phyloP scores from a whole-genome alignment of 2,113 vertebrate genomes.

The Paracyprichromis sp. region DNA sequence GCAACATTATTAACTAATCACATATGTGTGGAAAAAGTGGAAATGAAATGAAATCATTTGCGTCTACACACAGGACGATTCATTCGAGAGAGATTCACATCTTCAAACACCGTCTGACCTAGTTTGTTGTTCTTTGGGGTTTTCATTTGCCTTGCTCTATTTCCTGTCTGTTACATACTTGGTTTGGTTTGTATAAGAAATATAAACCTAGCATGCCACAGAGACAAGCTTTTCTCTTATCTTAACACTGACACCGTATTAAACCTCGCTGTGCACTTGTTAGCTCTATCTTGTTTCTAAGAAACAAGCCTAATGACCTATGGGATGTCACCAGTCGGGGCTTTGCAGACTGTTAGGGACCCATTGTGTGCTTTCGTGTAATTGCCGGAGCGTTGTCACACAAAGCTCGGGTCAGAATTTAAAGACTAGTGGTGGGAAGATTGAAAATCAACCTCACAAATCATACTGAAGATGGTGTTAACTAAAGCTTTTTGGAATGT shows the following conservation, averaged over 20 bases:
- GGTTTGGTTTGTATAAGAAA: neutral
- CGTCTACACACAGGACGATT: neutral
- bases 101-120: neutral
- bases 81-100: neutral
- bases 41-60: neutral
- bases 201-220: neutral
- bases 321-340: constrained; percentile 25
- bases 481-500: neutral
- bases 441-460: neutral
- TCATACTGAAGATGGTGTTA: neutral
- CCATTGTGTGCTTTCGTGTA: constrained; percentile 31
- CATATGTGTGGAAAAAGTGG: neutral
- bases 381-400: constrained; percentile 25
- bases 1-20: constrained; percentile 8
- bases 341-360: constrained; percentile 27
- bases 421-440: constrained; percentile 25
- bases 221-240: constrained; percentile 6
- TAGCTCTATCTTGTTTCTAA: constrained; percentile 33
- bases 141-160: constrained; percentile 41
- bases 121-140: constrained; percentile 20
- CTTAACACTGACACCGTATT: constrained; percentile 22
- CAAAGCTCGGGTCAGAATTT: neutral
- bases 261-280: constrained; percentile 32
- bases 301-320: constrained; percentile 47
- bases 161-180: constrained; percentile 15